Evolutionary conservation across 2,888 invertebrate species (phyloP).

Genomic region (Yponomeuta plumbellus): DNA sequence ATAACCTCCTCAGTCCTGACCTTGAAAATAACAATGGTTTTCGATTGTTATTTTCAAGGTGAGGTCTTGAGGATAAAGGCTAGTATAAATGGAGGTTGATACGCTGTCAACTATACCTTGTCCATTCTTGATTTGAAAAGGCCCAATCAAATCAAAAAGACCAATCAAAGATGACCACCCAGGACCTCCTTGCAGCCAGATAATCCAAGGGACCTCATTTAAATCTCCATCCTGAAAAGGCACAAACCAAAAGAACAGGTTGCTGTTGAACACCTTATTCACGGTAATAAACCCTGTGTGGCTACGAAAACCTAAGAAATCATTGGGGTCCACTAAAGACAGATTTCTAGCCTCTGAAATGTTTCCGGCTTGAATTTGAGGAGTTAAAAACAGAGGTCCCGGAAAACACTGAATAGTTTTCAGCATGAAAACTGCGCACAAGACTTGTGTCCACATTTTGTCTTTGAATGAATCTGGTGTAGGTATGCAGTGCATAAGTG

Average conservation of each 20-base stretch:
- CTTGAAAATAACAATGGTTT: too few relatives aligned
- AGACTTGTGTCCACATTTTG: background rate
- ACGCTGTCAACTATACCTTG: conserved; percentile 27
- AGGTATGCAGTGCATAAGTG: too few relatives aligned
- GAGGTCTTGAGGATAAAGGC: too few relatives aligned
- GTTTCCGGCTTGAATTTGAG: conserved; percentile 29
- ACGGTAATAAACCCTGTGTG: conserved; percentile 77
- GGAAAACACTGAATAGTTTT: background rate
- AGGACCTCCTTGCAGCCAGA: conserved; percentile 89
- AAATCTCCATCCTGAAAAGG: conserved; percentile 52
- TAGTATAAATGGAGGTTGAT: too few relatives aligned
- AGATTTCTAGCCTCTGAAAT: conserved; percentile 27
- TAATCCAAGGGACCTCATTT: conserved; percentile 70
- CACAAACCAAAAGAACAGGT: conserved; percentile 89
- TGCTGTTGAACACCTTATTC: conserved; percentile 80
- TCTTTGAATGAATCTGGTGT: background rate
- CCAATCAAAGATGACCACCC: conserved; percentile 70
- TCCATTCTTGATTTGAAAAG: conserved; percentile 28
- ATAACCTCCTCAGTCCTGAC: too few relatives aligned
- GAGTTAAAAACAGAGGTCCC: conserved; percentile 27
- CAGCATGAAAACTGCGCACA: background rate
- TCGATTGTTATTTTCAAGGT: too few relatives aligned
- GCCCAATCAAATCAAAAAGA: conserved; percentile 19
- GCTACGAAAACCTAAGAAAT: conserved; percentile 42
- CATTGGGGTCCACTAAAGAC: conserved; percentile 33